Base-by-base conservation (phyloP, 2,888 invertebrate genomes). In the Disparrhopalites patrizii region DNA sequence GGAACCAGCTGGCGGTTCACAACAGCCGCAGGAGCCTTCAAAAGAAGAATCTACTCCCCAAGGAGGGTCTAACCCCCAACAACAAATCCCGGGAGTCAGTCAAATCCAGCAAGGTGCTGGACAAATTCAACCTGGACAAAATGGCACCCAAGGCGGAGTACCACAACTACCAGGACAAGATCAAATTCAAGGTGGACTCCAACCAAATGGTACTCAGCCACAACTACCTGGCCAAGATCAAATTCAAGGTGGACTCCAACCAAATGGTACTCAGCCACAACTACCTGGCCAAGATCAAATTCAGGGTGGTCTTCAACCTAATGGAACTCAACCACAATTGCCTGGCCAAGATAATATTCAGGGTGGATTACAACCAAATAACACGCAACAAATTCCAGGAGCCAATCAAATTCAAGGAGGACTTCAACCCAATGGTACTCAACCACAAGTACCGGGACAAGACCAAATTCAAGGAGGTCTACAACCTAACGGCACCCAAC, bases 321-420 rank as follows among this genome's bases (percentile, higher is more conserved):
- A 36, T 18, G 5, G n/a, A 5, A 23, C n/a, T 13, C 50, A 50
- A 20, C 13, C 13, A 20, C 40, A 40, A 40, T n/a, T 10, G n/a
- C n/a, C n/a, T n/a, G n/a, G n/a, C n/a, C n/a, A n/a, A n/a, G n/a
- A n/a, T n/a, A n/a, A n/a, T n/a, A 36, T 36, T 36, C 36, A 7
- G 15, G n/a, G n/a, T n/a, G 36, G 36, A 36, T 36, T 36, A n/a
- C 63, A 54, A 27, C 30, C 27, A 43, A 33, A 23, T 18, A 10
- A 18, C 30, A n/a, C n/a, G n/a, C 38, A 18, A 40, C 56, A 64
- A 36, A 55, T 63, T 25, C 54, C 63, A 18, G 64, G 56, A 28
- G 57, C 36, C 27, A 43, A 65, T 25, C 33, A 43, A 33, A 65
- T 38, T n/a, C 60, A 60, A 47, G 33, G 36, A 10, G 30, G 28